Evolutionary conservation across 2,797 vertebrate species (phyloP), one percentile per base, ranked within the genome.

Genomic region (Spondyliosoma cantharus): DNA sequence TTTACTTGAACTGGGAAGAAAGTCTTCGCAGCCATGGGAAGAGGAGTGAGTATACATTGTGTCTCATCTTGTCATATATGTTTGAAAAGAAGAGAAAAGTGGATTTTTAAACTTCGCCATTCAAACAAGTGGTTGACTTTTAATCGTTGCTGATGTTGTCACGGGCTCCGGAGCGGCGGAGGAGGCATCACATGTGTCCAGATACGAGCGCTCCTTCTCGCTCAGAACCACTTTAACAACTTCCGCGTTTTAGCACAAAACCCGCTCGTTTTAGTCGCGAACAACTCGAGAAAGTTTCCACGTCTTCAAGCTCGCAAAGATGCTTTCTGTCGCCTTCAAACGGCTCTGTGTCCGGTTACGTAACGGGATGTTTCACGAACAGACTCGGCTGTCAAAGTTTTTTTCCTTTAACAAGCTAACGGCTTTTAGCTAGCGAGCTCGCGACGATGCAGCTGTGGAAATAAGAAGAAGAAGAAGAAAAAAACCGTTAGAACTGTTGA

Each of bases 41-140:
- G 94, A 92, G 95, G 95, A 93, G 95, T 96, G 87, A 96, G 95
- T 96, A 90, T 75, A 13, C 29, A 9, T 14, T 43, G 27, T 2
- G 20, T 72, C 37, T 57, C 37, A 5, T 29, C 1, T 29, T 3
- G 3, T 29, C 3, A 29, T 29, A 5, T 29, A 5, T 29, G 29
- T 29, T 3, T 4, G 29, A 29, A 27, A 27, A 27, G 27, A 27
- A 27, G 4, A 29, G 37, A 37, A 11, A 37, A 11, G 32, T 9
- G 32, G 7, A 24, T 8, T 50, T 46, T 67, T 22, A 3, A 86
- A 61, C 5, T 83, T 54, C 6, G 1, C 37, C 69, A 76, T 77
- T 89, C 86, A 78, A 76, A 89, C 86, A 91, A 87, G 89, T 89
- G 91, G 78, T 73, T 71, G 4, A 7, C 1, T 37, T 29, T 45